Percentiles rank a stretch among this genome's conserved stretches.
Evolutionary conservation across 53 echinoderm and acorn worm species (phyloP).

Genomic region (Astropecten irregularis): DNA sequence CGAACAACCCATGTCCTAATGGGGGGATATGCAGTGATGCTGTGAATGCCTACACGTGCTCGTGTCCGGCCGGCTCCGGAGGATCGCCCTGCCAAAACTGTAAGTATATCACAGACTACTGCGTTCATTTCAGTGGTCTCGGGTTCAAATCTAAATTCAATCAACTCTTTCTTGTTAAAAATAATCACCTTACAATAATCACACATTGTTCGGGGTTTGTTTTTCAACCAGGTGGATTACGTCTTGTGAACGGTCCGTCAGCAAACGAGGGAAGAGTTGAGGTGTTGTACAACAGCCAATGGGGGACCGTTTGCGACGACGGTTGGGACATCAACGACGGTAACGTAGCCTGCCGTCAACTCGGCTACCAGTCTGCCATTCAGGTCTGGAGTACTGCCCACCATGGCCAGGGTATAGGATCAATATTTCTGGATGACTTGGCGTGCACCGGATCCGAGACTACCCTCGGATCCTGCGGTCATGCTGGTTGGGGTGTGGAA

Average conservation of each 20-base stretch:
- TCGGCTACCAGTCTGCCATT: neutral
- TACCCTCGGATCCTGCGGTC: neutral
- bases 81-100: too few species aligned
- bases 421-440: neutral
- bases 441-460: neutral
- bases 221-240: too few species aligned
- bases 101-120: too few species aligned
- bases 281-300: neutral
- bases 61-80: too few species aligned
- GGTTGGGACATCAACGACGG: neutral
- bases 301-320: conserved; percentile 31
- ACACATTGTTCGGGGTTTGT: too few species aligned
- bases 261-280: neutral
- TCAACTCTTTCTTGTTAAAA: too few species aligned
- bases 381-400: neutral
- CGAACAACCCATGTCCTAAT: too few species aligned
- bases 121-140: too few species aligned
- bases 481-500: neutral
- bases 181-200: too few species aligned
- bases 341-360: conserved; percentile 12
- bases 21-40: too few species aligned
- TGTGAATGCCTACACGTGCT: too few species aligned
- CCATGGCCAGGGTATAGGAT: neutral
- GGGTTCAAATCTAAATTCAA: too few species aligned
- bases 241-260: neutral